phyloP scores from a whole-genome alignment of 1,140 invertebrate species.

The Stegodyphus mimosarum region DNA sequence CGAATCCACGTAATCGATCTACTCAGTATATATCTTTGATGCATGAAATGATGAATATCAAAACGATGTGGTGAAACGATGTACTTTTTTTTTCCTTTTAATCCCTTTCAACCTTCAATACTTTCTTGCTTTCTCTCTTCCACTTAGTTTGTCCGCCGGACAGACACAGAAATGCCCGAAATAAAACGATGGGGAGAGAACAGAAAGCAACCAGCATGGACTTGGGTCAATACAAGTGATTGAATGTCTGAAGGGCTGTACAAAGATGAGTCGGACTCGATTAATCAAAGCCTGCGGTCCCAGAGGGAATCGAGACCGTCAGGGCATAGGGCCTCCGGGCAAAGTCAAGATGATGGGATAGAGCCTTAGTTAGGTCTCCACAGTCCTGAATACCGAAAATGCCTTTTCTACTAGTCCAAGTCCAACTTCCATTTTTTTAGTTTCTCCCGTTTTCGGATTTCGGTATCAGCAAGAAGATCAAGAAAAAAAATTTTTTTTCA shows the following conservation, averaged over 20 bases:
- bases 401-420: conserved; percentile 19
- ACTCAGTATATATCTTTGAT: neutral
- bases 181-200: neutral
- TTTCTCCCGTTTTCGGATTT: conserved; percentile 33
- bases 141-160: neutral
- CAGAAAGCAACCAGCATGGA: conserved; percentile 32
- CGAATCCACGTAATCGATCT: neutral
- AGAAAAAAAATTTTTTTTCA: conserved; percentile 29
- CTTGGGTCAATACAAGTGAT: conserved; percentile 60
- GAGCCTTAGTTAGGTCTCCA: conserved; percentile 9
- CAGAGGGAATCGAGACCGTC: conserved; percentile 38
- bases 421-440: conserved; percentile 44
- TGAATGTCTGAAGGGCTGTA: conserved; percentile 60
- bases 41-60: neutral
- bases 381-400: conserved; percentile 36
- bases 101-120: neutral
- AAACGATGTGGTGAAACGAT: neutral
- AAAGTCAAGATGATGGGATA: conserved; percentile 52
- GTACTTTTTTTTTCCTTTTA: neutral
- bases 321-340: conserved; percentile 40
- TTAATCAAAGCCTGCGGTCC: conserved; percentile 59
- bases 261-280: conserved; percentile 60
- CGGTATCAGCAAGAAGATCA: conserved; percentile 42
- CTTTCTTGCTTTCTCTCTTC: neutral
- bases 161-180: neutral